These are phyloP conservation scores for Eudemis profundana DNA, from an alignment of 2,888 invertebrate species.

Conservation along the genomic window DNA sequence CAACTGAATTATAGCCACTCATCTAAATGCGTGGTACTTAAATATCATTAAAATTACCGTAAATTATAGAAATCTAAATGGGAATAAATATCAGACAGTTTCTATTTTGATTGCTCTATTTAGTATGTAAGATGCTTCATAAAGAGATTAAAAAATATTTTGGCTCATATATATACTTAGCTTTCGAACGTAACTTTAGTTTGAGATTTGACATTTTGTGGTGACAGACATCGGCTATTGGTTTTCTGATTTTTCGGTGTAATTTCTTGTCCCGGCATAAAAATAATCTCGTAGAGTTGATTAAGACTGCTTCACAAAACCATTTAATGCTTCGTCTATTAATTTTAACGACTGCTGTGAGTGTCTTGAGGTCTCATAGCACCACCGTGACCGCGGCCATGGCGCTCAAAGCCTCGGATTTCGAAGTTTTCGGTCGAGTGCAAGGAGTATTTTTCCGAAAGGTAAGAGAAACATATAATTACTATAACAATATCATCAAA, in stretches of 20 bases:
- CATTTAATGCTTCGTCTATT: constrained; percentile 64
- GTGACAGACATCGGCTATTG: constrained; percentile 1
- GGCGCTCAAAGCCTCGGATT: constrained; percentile 74
- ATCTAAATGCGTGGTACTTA: too few species aligned
- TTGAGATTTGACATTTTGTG: background rate
- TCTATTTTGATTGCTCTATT: too few species aligned
- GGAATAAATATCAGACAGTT: too few species aligned
- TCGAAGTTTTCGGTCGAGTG: constrained; percentile 86
- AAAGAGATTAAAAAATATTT: too few species aligned
- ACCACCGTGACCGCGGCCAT: constrained; percentile 54
- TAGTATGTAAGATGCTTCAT: too few species aligned
- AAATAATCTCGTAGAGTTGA: constrained; percentile 5
- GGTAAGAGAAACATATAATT: constrained; percentile 68
- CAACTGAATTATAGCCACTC: too few species aligned
- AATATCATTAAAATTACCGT: too few species aligned
- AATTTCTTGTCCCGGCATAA: constrained; percentile 14
- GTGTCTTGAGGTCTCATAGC: constrained; percentile 53
- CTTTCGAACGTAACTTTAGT: constrained; percentile 3
- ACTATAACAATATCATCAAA: too few species aligned
- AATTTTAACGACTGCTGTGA: constrained; percentile 57
- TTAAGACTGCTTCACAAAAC: constrained; percentile 11
- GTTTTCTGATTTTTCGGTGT: background rate
- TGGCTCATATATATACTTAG: background rate
- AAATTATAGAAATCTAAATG: too few species aligned
- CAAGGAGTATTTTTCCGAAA: constrained; percentile 88